phyloP scores from a whole-genome alignment of 2,113 vertebrate genomes.

The Ahaetulla prasina region DNA sequence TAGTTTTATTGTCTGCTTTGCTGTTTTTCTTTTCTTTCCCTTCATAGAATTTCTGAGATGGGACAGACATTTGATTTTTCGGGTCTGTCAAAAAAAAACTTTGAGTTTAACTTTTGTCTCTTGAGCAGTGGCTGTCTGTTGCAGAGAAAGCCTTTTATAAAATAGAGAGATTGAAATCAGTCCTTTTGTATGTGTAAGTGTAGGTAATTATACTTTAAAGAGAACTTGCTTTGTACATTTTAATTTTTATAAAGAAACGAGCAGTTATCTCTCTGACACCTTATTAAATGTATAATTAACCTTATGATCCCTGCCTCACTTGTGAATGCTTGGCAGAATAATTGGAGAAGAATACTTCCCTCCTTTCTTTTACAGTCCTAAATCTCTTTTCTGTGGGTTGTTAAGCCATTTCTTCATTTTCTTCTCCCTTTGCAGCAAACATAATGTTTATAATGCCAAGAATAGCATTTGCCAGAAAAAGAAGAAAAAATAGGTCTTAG shows the following conservation, averaged over 20 bases:
- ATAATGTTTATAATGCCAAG: conserved; percentile 56
- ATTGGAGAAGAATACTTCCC: conserved; percentile 75
- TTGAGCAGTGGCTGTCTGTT: conserved; percentile 74
- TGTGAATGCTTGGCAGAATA: conserved; percentile 84
- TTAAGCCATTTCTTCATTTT: conserved; percentile 68
- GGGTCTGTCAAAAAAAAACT: conserved; percentile 74
- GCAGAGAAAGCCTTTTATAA: conserved; percentile 82
- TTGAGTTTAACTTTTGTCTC: conserved; percentile 74
- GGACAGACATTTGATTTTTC: conserved; percentile 70
- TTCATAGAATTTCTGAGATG: conserved; percentile 41
- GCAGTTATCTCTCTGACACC: conserved; percentile 88
- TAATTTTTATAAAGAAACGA: conserved; percentile 94
- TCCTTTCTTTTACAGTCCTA: conserved; percentile 69
- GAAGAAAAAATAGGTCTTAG: neutral
- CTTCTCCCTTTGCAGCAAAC: conserved; percentile 71
- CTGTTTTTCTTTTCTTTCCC: conserved; percentile 37
- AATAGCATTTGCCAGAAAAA: conserved; percentile 36
- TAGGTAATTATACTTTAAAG: conserved; percentile 92
- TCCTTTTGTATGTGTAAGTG: conserved; percentile 86
- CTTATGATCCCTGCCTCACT: conserved; percentile 83
- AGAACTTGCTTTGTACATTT: conserved; percentile 88
- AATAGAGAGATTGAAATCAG: conserved; percentile 83
- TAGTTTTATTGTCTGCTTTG: neutral
- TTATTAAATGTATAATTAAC: conserved; percentile 95
- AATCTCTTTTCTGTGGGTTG: conserved; percentile 69